Base-by-base conservation (phyloP, 2,113 vertebrate species). In the Hyperoodon ampullatus region DNA sequence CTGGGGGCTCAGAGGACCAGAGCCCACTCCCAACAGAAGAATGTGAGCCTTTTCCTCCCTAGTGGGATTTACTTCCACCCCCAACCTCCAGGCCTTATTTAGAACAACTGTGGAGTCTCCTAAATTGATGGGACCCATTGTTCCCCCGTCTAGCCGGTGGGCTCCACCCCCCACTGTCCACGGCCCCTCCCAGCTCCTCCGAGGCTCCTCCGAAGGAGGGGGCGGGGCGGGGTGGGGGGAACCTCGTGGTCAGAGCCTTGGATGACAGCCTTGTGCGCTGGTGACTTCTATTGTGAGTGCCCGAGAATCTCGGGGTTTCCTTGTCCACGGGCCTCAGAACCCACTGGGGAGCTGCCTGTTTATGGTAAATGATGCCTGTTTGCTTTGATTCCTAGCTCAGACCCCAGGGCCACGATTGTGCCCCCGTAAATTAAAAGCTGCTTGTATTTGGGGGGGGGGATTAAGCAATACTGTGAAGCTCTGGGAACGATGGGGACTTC, bases 371-470 rank as follows among this genome's bases (percentile, higher is more conserved):
- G 96, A 91, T 23, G 58, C 85, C 96, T 81, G 33, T 50, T 97
- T 44, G 74, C 97, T 98, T 98, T 97, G 96, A 98, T 98, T 97
- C 71, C 75, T 88, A 80, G 21, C 85, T 98, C 95, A 95, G 97
- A 88, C 97, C 97, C 96, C 55, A 86, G 96, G 94, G 95, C 97
- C 60, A 50, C 89, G 77, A 50, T 92, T 93, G 28, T 60, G 98
- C 93, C 96, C 88, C 78, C 82, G 88, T 82, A 97, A 97, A 98
- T 97, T 91, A 98, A 98, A 98, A 97, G 35, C 94, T 93, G 88
- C 94, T 97, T 97, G 91, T 98, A 94, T 92, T 93, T 60, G 72
- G 94, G 88, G 39, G 39, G 39, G 39, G 68, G 55, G 86, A 98
- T 96, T 96, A 15, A 97, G 96, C 98, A 98, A 97, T 58, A 93